A percentile compares a stretch with the other conserved stretches of the same genome.
phyloP scores from a whole-genome alignment of 1,140 invertebrate species.

The Latrodectus geometricus region DNA sequence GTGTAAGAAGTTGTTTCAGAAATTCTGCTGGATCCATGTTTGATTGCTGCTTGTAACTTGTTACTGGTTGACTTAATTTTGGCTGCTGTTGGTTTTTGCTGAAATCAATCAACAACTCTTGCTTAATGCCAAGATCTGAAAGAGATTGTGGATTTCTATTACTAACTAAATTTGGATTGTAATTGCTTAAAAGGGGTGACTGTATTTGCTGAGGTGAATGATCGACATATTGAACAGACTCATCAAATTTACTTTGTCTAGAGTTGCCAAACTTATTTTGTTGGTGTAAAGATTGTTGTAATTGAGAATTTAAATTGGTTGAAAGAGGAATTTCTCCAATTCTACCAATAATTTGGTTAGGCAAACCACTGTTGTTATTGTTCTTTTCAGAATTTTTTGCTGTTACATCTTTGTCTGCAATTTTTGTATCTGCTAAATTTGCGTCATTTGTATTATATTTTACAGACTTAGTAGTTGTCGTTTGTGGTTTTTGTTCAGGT shows the following conservation, averaged over 20 bases:
- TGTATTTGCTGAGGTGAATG: background rate
- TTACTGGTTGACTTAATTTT: background rate
- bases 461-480: constrained; percentile 9
- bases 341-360: constrained; percentile 41
- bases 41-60: background rate
- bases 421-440: constrained; percentile 34
- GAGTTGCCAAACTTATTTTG: background rate
- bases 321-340: constrained; percentile 39
- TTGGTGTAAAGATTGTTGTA: background rate
- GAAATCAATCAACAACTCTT: background rate
- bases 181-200: background rate
- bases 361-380: background rate
- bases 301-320: background rate
- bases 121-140: background rate
- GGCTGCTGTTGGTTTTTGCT: constrained; percentile 20
- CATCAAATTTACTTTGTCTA: constrained; percentile 31
- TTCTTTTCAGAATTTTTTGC: background rate
- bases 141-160: background rate
- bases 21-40: background rate
- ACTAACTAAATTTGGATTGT: background rate
- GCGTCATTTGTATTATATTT: constrained; percentile 11
- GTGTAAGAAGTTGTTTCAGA: background rate
- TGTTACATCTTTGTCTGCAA: background rate
- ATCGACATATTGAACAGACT: constrained; percentile 13
- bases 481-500: constrained; percentile 2